Conservation (phyloP, 1,140 invertebrate genomes). For the Planococcus citri region DNA sequence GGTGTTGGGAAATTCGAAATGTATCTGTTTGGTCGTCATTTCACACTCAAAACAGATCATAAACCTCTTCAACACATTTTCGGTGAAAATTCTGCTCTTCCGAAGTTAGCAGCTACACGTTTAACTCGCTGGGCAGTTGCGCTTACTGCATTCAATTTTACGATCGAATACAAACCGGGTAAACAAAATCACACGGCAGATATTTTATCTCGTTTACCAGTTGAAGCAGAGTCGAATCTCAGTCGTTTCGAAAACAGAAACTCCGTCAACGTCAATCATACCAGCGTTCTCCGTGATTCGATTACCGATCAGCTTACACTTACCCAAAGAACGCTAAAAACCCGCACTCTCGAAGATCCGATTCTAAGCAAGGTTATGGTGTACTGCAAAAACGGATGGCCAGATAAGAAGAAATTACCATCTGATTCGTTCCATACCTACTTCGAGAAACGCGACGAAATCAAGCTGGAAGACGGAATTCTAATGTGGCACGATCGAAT, state of each 20-base stretch:
- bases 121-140: conserved; percentile 27
- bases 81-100: conserved; percentile 31
- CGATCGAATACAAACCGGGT: background rate
- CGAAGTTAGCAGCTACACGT: conserved; percentile 31
- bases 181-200: background rate
- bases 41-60: conserved; percentile 37
- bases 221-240: too few species aligned
- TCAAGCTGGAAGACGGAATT: background rate
- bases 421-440: too few species aligned
- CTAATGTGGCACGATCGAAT: conserved; percentile 21
- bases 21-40: conserved; percentile 21
- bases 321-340: conserved; percentile 13
- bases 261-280: too few species aligned
- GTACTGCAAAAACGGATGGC: background rate
- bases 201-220: background rate
- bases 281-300: too few species aligned
- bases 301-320: too few species aligned
- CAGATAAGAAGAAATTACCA: background rate
- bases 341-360: conserved; percentile 20
- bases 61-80: conserved; percentile 36
- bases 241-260: too few species aligned
- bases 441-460: background rate
- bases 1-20: conserved; percentile 22
- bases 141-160: background rate
- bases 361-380: background rate